Evolutionary conservation across 2,113 vertebrate species (phyloP).

Genomic region (Campylorhamphus procurvoides): DNA sequence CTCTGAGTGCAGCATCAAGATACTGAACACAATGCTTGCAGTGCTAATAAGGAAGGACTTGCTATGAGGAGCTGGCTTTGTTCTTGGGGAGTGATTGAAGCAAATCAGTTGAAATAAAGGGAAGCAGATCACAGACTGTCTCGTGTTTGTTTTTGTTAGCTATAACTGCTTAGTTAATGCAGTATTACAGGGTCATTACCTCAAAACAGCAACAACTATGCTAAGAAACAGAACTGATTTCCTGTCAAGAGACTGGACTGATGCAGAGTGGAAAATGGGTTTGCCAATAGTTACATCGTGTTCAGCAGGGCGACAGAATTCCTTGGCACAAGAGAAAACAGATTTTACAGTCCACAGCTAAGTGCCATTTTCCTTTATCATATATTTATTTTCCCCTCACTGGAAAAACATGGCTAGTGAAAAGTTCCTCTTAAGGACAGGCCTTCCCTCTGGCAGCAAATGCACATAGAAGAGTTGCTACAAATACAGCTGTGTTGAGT

Average conservation of each 20-base stretch:
- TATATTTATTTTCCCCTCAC: not conserved
- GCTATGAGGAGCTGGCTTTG: not conserved
- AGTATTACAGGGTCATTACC: not conserved
- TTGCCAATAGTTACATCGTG: not conserved
- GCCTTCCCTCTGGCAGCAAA: not conserved
- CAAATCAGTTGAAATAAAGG: conserved; percentile 25
- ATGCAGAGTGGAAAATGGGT: not conserved
- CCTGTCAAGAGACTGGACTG: not conserved
- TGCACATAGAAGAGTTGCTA: not conserved
- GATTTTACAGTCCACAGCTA: not conserved
- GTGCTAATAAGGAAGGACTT: not conserved
- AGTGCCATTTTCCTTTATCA: not conserved
- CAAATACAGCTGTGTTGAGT: accelerated
- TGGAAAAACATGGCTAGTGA: accelerated
- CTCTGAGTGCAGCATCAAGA: not conserved
- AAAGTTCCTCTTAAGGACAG: not conserved
- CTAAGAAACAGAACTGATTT: not conserved
- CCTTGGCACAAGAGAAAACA: not conserved
- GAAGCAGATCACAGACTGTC: not conserved
- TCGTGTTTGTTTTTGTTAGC: not conserved
- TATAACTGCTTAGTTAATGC: not conserved
- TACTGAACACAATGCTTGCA: accelerated
- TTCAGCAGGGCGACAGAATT: not conserved
- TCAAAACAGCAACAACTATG: not conserved
- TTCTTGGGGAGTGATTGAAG: not conserved